A percentile compares a stretch with the other conserved stretches of the same genome.
These are phyloP conservation scores for Phorcus lineatus DNA, from an alignment of 2,888 invertebrate genomes.

Conservation along the genomic window DNA sequence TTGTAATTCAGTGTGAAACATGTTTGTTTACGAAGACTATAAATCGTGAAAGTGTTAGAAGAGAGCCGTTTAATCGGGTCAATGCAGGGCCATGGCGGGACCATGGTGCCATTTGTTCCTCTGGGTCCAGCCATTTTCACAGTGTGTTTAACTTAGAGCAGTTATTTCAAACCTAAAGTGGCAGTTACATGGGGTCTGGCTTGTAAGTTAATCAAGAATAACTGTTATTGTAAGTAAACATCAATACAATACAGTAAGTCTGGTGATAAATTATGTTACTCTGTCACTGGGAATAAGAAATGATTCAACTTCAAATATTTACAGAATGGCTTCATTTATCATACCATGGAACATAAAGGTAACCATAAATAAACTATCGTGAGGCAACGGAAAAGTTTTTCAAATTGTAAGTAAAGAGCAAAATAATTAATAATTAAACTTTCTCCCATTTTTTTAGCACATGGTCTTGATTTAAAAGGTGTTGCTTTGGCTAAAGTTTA, in stretches of 20 bases:
- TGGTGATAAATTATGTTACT: too few species aligned
- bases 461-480: too few species aligned
- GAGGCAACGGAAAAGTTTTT: too few species aligned
- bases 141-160: background rate
- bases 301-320: too few species aligned
- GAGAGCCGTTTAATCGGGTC: background rate
- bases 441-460: too few species aligned
- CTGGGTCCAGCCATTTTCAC: background rate
- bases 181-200: background rate
- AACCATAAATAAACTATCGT: too few species aligned
- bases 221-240: background rate
- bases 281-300: too few species aligned
- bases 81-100: background rate
- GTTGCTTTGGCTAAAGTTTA: background rate
- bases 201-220: background rate
- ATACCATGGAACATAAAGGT: too few species aligned
- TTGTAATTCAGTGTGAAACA: background rate
- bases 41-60: background rate
- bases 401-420: too few species aligned
- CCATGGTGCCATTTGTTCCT: background rate
- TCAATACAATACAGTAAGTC: background rate
- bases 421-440: too few species aligned
- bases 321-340: too few species aligned
- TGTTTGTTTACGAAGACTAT: conserved; percentile 4
- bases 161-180: background rate